Base-by-base conservation (phyloP, 1,140 invertebrate species). In the Lerema accius region DNA sequence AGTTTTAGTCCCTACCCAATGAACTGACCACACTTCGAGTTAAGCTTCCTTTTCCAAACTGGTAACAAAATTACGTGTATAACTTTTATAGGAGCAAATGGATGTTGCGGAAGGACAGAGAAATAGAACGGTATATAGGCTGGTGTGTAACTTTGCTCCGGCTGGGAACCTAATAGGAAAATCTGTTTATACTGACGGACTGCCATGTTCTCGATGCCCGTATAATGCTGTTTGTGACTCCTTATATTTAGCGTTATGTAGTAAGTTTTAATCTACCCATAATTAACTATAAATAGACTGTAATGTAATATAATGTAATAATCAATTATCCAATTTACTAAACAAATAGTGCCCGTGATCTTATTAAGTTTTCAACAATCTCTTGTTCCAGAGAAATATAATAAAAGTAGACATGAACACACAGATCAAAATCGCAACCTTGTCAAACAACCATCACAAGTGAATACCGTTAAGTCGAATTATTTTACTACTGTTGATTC, bases 71-170 rank as follows among this genome's bases (percentile, higher is more conserved):
- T 62, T 71, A 72, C 49, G 69, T 51, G 14, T 46, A 46, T 51
- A 64, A 35, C 4, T 63, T 37, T 50, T 61, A 43, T 39, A 82
- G 78, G 74, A 79, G 15, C 65, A 61, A 16, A 53, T 60, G 10
- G 61, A 76, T 45, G 48, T 63, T 7, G 9, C 11, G 32, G 58
- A 40, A 37, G 58, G 40, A n/a, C 23, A 43, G 7, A 75, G 49
- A 58, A 76, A 78, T 13, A 71, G 70, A 49, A 75, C 63, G n/a
- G 71, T 84, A 14, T 71, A 81, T 63, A 85, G 82, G 66, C 70
- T 90, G 15, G 90, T 92, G 3, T 92, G 91, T 66, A 92, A 92
- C 67, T 92, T 92, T 69, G 78, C 82, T 4, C 88, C 88, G 0
- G 70, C 68, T 23, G 91, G 91, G 1, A 92, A 92, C 61, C 14